These are phyloP conservation scores for Archocentrus centrarchus DNA, from an alignment of 2,113 vertebrate genomes.

Conservation along the genomic window DNA sequence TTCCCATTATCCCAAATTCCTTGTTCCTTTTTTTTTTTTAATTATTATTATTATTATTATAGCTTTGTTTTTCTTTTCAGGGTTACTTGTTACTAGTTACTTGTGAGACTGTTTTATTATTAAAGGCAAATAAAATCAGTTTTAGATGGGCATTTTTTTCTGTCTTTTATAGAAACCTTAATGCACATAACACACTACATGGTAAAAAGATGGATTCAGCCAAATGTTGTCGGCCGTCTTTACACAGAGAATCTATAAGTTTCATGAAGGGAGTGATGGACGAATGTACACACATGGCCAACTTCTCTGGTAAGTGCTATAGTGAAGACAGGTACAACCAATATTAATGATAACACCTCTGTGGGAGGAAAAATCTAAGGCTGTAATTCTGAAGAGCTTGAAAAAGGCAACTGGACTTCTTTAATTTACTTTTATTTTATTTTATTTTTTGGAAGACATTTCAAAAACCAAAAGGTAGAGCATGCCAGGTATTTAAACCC, in stretches of 20 bases:
- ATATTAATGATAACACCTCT: not conserved
- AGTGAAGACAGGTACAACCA: not conserved
- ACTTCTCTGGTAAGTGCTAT: slow-evolving; percentile 89
- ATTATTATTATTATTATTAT: too few relatives aligned
- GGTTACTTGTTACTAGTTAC: too few relatives aligned
- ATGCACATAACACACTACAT: slow-evolving; percentile 6
- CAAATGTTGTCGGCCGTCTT: slow-evolving; percentile 68
- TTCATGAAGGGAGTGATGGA: slow-evolving; percentile 99
- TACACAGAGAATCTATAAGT: slow-evolving; percentile 89
- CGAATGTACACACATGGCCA: slow-evolving; percentile 97
- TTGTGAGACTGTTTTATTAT: not conserved
- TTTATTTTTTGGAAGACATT: too few relatives aligned
- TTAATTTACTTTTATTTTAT: too few relatives aligned
- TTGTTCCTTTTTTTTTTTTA: not conserved
- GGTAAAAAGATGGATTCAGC: slow-evolving; percentile 13
- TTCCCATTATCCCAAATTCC: too few relatives aligned
- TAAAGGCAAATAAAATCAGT: accelerated
- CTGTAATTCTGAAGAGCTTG: too few relatives aligned
- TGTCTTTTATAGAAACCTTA: not conserved
- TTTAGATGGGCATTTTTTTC: not conserved
- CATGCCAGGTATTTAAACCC: too few relatives aligned
- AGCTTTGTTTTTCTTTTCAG: too few relatives aligned
- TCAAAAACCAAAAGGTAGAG: too few relatives aligned
- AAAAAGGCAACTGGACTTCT: too few relatives aligned
- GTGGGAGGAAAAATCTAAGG: not conserved